Conservation (phyloP, 2,888 invertebrate genomes). For the Lasiommata megera region DNA sequence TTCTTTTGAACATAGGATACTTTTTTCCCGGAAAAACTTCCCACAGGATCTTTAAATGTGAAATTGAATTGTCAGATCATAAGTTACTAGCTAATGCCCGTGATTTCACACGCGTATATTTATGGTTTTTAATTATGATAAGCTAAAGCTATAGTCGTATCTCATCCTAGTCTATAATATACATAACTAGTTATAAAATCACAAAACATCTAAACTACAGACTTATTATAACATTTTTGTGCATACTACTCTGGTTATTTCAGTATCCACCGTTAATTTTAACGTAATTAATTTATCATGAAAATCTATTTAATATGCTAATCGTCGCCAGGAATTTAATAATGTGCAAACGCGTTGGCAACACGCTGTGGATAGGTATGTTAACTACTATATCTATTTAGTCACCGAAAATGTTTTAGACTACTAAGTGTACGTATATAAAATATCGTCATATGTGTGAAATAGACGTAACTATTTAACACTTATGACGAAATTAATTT, state of each 20-base stretch:
- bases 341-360: constrained; percentile 28
- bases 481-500: too few species aligned
- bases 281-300: constrained; percentile 30
- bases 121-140: too few species aligned
- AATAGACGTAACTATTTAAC: too few species aligned
- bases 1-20: too few species aligned
- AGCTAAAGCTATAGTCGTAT: too few species aligned
- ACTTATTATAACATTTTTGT: not conserved
- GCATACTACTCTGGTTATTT: constrained; percentile 3
- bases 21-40: too few species aligned
- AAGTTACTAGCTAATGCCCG: too few species aligned
- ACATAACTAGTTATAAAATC: not conserved
- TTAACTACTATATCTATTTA: constrained; percentile 7
- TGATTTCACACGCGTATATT: too few species aligned
- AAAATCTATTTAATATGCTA: constrained; percentile 32
- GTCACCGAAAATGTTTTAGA: constrained; percentile 2
- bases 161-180: too few species aligned
- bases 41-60: too few species aligned
- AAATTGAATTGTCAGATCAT: too few species aligned
- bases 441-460: not conserved
- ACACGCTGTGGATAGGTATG: constrained; percentile 20
- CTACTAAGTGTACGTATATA: not conserved
- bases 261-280: constrained; percentile 19
- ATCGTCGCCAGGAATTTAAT: constrained; percentile 34
- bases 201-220: not conserved